Evolutionary conservation across 2,797 vertebrate species (phyloP).

Genomic region (Sebastes paucispinis): DNA sequence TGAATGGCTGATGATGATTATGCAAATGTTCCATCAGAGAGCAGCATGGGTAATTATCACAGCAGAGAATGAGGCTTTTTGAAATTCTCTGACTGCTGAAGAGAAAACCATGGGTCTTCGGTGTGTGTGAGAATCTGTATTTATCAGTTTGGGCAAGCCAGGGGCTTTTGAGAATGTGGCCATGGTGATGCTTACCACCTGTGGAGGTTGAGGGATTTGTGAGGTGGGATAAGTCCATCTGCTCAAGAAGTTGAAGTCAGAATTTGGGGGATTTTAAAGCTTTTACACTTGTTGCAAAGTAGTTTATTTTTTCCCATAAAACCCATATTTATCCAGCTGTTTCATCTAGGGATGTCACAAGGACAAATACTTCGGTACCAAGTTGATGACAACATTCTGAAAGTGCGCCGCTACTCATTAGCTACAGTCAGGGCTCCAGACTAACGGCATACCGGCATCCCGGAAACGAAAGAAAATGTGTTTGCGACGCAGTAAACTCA

Average conservation of each 20-base stretch:
- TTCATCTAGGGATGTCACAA: background rate
- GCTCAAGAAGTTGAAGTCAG: background rate
- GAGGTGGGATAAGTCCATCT: slow-evolving; percentile 9
- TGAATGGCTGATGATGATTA: slow-evolving; percentile 86
- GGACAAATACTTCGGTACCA: no score
- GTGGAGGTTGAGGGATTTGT: background rate
- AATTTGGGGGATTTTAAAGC: slow-evolving; percentile 3
- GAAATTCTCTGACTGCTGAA: slow-evolving; percentile 72
- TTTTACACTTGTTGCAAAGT: background rate
- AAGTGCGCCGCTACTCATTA: rapidly evolving
- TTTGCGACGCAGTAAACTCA: no score
- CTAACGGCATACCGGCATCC: no score
- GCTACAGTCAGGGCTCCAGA: no score
- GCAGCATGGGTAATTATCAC: slow-evolving; percentile 85
- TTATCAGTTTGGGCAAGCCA: slow-evolving; percentile 23
- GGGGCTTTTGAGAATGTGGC: slow-evolving; percentile 13
- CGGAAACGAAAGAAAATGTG: no score
- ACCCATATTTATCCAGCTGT: background rate
- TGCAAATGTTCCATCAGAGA: slow-evolving; percentile 82
- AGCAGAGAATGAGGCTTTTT: slow-evolving; percentile 75
- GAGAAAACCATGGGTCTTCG: slow-evolving; percentile 53
- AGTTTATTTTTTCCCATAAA: background rate
- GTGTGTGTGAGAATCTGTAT: slow-evolving; percentile 22
- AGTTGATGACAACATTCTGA: no score
- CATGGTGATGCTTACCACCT: slow-evolving; percentile 31